A percentile compares a stretch with the other conserved stretches of the same genome.
phyloP scores from a whole-genome alignment of 2,888 invertebrate species.

The Andrena bicolor region DNA sequence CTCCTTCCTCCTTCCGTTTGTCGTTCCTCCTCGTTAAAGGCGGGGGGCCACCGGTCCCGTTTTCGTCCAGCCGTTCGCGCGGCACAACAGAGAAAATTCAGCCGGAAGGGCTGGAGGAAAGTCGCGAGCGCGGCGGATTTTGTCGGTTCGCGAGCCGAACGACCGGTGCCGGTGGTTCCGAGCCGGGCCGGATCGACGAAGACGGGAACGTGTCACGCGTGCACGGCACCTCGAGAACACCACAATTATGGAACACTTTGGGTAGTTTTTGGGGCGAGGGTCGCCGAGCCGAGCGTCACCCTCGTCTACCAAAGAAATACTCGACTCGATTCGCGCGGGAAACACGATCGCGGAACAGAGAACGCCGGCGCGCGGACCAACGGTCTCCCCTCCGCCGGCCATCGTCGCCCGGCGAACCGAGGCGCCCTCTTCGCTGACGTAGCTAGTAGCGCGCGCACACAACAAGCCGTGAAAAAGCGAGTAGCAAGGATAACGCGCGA shows the following conservation, averaged over 20 bases:
- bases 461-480: constrained; percentile 48
- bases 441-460: constrained; percentile 16
- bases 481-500: constrained; percentile 15
- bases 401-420: constrained; percentile 44
- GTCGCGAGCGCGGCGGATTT: constrained; percentile 28
- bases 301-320: constrained; percentile 33
- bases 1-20: neutral
- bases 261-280: constrained; percentile 80
- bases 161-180: no score
- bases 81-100: constrained; percentile 64
- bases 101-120: constrained; percentile 69
- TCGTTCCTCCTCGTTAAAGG: neutral
- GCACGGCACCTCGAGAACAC: constrained; percentile 78
- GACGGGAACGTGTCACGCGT: constrained; percentile 75
- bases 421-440: constrained; percentile 38
- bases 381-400: neutral
- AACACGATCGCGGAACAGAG: neutral
- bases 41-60: constrained; percentile 30
- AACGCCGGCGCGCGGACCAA: neutral
- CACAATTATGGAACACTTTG: constrained; percentile 83
- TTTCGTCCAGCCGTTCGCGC: constrained; percentile 58
- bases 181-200: constrained; percentile 55
- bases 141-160: constrained; percentile 1
- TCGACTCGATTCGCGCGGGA: constrained; percentile 37
- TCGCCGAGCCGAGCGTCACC: constrained; percentile 71